Evolutionary conservation across 2,888 invertebrate species (phyloP), one percentile per base, ranked within the genome.

Genomic region (Bembecia ichneumoniformis): DNA sequence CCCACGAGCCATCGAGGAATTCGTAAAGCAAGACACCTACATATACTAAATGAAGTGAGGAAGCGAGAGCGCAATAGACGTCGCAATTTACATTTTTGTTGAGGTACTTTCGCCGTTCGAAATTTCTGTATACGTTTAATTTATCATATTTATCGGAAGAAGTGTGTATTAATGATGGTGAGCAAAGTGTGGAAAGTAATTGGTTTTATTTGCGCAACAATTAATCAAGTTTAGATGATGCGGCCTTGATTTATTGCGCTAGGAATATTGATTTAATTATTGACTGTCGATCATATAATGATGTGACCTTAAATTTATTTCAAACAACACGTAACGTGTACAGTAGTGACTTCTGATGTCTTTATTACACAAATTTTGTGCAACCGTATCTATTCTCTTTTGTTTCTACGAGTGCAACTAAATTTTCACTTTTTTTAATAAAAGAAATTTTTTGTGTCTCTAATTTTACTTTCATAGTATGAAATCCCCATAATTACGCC

Each of bases 1-100:
- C 86, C 82, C 86, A 84, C 84, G 82, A 71, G 72, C 67, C 66
- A 62, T 59, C 52, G 58, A 71, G 67, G 75, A 71, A 77, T 74
- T 76, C 58, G 61, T 65, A 58, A 71, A 64, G 57, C 60, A 62
- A 63, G 68, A 69, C 59, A 58, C 53, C 59, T 60, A 54, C 63
- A 60, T 54, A 55, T 56, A 59, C 55, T 53, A 40, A 49, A 53
- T 49, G 28, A 52, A 43, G 57, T 50, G 55, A 49, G 52, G 13
- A 46, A 68, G 57, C 47, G 60, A 59, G 67, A 68, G 51, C 43
- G 43, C 43, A 48, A 11, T 49, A 52, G 53, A 54, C 49, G 28
- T 48, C 48, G 58, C 59, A 73, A 74, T 77, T 77, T 74, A 66
- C 64, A 75, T 73, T 72, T 72, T 74, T 64, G 63, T 58, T 28